phyloP scores from a whole-genome alignment of 2,797 vertebrate genomes.

The Brachyrhaphis roseni region DNA sequence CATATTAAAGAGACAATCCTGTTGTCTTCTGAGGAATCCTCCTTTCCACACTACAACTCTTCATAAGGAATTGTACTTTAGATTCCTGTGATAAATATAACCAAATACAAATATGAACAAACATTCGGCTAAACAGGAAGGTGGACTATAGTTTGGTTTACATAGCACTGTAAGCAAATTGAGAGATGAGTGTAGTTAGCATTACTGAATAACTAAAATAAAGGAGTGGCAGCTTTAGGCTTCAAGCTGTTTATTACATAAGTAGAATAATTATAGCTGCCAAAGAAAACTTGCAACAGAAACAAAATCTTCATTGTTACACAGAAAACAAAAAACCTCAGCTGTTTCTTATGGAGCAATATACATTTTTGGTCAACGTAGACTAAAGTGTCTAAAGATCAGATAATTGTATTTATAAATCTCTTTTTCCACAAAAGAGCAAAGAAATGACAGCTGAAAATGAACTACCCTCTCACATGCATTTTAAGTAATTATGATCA shows the following conservation, averaged over 20 bases:
- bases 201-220: conserved; percentile 35
- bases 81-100: conserved; percentile 18
- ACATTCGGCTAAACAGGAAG: conserved; percentile 14
- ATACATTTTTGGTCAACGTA: background rate
- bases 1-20: conserved; percentile 18
- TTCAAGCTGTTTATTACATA: conserved; percentile 26
- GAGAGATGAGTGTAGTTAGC: conserved; percentile 3
- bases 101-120: conserved; percentile 11
- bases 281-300: conserved; percentile 7
- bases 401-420: background rate
- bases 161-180: conserved; percentile 4
- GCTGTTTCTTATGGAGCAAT: background rate
- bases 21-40: conserved; percentile 4
- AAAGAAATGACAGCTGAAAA: conserved; percentile 9
- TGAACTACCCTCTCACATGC: background rate
- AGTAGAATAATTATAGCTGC: conserved; percentile 32
- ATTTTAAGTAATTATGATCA: conserved; percentile 5
- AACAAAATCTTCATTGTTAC: conserved; percentile 27
- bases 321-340: conserved; percentile 12
- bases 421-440: background rate
- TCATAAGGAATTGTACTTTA: conserved; percentile 19
- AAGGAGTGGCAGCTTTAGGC: conserved; percentile 30
- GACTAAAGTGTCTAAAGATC: background rate
- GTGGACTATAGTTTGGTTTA: conserved; percentile 22
- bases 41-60: conserved; percentile 10